Conservation (phyloP, 2,888 invertebrate species). For the Ormyrus nitidulus region DNA sequence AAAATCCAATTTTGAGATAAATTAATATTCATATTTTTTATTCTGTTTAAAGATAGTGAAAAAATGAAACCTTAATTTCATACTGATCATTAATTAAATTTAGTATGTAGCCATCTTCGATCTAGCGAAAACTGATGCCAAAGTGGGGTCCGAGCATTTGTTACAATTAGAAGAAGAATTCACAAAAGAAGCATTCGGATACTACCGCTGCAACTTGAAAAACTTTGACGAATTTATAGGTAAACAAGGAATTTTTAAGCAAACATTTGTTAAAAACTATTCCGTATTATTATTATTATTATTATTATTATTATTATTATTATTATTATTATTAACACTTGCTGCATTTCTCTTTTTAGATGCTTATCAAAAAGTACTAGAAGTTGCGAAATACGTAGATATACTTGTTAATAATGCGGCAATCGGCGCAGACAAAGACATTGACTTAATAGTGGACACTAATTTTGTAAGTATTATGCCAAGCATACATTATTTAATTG, state of each 20-base stretch:
- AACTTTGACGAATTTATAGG: constrained; percentile 75
- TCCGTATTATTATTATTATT: neutral
- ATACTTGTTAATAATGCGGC: constrained; percentile 76
- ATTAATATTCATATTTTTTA: no score
- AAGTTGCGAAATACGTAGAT: constrained; percentile 70
- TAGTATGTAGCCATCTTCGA: constrained; percentile 72
- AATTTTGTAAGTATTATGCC: constrained; percentile 66
- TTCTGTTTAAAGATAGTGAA: no score
- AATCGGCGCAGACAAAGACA: constrained; percentile 64
- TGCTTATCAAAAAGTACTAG: constrained; percentile 70
- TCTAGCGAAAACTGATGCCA: constrained; percentile 70
- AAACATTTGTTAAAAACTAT: no score
- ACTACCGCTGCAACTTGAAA: constrained; percentile 77
- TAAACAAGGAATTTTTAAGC: constrained; percentile 57
- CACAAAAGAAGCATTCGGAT: constrained; percentile 75
- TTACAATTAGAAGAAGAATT: constrained; percentile 73
- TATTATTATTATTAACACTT: no score
- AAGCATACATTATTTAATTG: no score
- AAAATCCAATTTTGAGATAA: no score
- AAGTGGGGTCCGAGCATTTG: constrained; percentile 70
- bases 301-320: neutral
- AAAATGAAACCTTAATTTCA: no score
- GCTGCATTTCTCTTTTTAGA: neutral
- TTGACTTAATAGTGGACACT: constrained; percentile 63
- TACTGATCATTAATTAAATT: constrained; percentile 5